A percentile compares a stretch with the other conserved stretches of the same genome.
These are phyloP conservation scores for Rhysida immarginata DNA, from an alignment of 1,140 invertebrate genomes.

Conservation along the genomic window DNA sequence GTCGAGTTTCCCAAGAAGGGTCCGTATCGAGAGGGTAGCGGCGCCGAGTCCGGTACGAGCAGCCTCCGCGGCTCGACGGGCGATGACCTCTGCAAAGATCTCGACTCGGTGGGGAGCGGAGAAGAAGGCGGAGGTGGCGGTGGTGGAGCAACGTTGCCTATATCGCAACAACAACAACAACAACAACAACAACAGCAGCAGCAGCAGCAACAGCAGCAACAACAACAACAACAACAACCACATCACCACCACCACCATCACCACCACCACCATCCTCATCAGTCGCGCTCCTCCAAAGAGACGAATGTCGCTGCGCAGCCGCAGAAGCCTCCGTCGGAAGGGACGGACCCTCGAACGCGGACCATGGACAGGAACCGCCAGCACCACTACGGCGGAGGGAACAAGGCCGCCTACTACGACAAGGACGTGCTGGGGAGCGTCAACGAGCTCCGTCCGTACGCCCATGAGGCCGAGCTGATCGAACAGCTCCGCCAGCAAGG, in stretches of 20 bases:
- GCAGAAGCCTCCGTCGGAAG: background rate
- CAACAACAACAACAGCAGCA: background rate
- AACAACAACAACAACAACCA: conserved; percentile 9
- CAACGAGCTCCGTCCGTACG: background rate
- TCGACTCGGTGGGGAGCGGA: conserved; percentile 12
- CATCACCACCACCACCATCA: conserved; percentile 9
- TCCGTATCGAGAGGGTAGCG: conserved; percentile 2
- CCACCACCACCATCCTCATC: background rate
- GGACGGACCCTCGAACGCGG: background rate
- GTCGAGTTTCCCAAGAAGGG: conserved; percentile 15
- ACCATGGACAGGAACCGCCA: conserved; percentile 2
- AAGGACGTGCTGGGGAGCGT: background rate
- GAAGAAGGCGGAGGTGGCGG: background rate
- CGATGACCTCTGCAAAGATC: conserved; percentile 16
- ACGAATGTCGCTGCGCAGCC: background rate
- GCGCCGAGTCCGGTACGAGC: conserved; percentile 15
- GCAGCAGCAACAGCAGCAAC: background rate
- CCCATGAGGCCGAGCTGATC: background rate
- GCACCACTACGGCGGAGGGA: background rate
- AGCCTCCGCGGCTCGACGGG: conserved; percentile 17
- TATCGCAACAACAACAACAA: conserved; percentile 2
- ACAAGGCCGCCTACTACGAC: background rate
- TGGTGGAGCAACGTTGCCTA: background rate
- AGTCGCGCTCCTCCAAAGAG: background rate
- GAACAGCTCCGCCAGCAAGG: background rate